Evolutionary conservation across 2,888 invertebrate species (phyloP), one percentile per base, ranked within the genome.

Genomic region (Arrhopalites spinosus): DNA sequence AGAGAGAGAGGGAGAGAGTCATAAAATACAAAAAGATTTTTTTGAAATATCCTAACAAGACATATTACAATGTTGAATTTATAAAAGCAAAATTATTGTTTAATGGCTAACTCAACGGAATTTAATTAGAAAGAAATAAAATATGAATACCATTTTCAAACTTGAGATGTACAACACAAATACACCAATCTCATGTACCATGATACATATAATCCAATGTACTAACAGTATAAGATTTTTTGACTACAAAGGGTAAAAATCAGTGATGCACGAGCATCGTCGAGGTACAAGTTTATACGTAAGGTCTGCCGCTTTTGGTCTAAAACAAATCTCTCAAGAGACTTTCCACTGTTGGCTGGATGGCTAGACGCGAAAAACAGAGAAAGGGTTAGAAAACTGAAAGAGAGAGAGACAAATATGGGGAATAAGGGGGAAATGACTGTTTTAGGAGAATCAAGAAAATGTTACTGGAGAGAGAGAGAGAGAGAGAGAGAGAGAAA

Each of bases 241-340:
- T n/a, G n/a, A n/a, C n/a, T n/a, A n/a, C n/a, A n/a, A 47, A 50
- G 36, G 64, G 64, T 72, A 66, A 56, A 76, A 76, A 77, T 77
- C 77, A 77, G 73, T 74, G 73, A 77, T 77, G 77, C 77, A 74
- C 70, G 71, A 74, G 70, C 20, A n/a, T 8, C 1, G 20, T 47
- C 7, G 8, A 45, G 66, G 74, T 70, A 25, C 36, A 63, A 67
- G 70, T 69, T n/a, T 70, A 43, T 73, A 74, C 66, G 76, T 68
- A 76, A 68, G 76, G 73, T 67, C 72, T 73, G 72, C 74, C 61
- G 72, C 68, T 75, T 53, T 72, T 72, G 74, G 72, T 71, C 75
- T 73, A 64, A 77, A 77, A 76, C 74, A 75, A 77, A n/a, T n/a
- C n/a, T 77, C 77, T 75, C 77, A 50, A 53, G 77, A 75, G 77